Percentiles rank a stretch among this genome's conserved stretches.
Conservation (phyloP, 2,888 invertebrate genomes). For the Esperia sulphurella region DNA sequence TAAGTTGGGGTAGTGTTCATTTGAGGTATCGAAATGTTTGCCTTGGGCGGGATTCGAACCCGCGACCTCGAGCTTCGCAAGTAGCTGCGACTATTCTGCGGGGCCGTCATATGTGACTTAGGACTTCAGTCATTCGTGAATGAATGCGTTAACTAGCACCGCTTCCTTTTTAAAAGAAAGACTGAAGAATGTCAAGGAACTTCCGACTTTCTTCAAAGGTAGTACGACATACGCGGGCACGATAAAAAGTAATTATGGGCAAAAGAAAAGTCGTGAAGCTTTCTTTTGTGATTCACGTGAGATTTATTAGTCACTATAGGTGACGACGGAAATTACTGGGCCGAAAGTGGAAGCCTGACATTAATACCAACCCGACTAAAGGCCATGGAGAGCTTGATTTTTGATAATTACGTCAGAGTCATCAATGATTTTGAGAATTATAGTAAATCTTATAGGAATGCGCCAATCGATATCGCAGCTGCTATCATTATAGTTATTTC, state of each 20-base stretch:
- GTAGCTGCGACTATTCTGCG: no score
- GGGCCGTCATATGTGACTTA: no score
- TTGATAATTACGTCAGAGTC: not conserved
- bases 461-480: not conserved
- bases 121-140: no score
- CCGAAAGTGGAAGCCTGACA: constrained; percentile 4
- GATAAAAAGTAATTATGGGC: not conserved
- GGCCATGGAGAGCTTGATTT: not conserved
- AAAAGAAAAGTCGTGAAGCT: not conserved
- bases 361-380: not conserved
- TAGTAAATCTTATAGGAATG: no score
- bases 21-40: no score
- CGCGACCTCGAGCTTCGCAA: no score
- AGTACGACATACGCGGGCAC: not conserved
- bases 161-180: no score
- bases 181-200: not conserved
- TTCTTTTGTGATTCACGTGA: constrained; percentile 6
- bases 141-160: no score
- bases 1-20: no score
- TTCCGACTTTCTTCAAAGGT: not conserved
- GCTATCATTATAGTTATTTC: no score
- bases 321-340: not conserved
- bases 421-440: no score
- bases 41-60: no score
- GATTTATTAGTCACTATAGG: not conserved